Conservation (phyloP, 2,113 vertebrate genomes). For the Dromiciops gliroides region DNA sequence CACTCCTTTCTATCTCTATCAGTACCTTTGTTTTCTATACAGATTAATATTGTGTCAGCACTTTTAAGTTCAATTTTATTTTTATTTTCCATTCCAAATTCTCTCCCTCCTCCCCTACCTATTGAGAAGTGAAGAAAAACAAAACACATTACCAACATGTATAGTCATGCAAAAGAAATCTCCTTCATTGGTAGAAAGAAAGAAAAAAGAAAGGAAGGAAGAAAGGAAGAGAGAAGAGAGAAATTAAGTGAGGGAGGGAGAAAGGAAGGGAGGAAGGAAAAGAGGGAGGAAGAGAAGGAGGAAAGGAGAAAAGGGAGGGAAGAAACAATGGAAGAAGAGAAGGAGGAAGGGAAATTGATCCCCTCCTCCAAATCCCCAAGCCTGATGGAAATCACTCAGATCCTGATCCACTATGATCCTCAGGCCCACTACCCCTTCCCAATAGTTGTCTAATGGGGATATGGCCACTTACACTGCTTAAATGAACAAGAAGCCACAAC, state of each 20-base stretch:
- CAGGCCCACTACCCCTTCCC: not conserved
- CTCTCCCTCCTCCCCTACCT: too few relatives aligned
- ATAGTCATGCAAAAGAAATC: too few relatives aligned
- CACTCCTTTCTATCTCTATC: conserved; percentile 67
- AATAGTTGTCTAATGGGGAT: not conserved
- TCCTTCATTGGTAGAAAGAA: too few relatives aligned
- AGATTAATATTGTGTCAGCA: conserved; percentile 66
- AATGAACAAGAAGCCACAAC: not conserved
- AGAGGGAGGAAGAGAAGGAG: not conserved
- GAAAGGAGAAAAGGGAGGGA: too few relatives aligned
- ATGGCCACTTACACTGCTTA: not conserved
- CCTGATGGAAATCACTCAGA: not conserved
- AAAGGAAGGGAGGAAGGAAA: not conserved
- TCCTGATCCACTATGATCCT: not conserved
- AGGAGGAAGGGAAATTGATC: not conserved
- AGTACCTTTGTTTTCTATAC: conserved; percentile 40
- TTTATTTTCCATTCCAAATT: too few relatives aligned
- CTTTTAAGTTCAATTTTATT: conserved; percentile 18
- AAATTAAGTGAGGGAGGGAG: too few relatives aligned
- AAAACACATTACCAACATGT: too few relatives aligned
- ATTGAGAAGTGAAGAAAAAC: too few relatives aligned
- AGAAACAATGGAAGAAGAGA: too few relatives aligned
- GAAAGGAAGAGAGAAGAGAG: too few relatives aligned
- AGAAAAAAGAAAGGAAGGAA: too few relatives aligned
- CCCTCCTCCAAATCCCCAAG: not conserved